Conservation (phyloP, 2,888 invertebrate species). For the Phaedon cochleariae region DNA sequence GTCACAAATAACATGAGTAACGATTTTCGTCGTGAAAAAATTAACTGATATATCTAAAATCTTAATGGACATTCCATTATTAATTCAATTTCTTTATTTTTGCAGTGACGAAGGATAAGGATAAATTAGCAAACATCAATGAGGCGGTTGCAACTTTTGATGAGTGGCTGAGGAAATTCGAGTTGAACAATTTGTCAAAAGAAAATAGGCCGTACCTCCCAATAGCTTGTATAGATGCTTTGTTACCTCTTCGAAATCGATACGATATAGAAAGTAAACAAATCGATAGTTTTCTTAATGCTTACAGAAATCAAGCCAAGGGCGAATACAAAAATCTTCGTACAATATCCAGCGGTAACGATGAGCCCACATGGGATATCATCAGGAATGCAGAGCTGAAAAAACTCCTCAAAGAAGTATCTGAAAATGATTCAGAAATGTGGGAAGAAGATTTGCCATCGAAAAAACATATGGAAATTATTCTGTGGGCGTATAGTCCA, state of each 20-base stretch:
- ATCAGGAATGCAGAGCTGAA: slow-evolving; percentile 72
- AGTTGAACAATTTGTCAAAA: slow-evolving; percentile 70
- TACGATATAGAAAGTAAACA: slow-evolving; percentile 63
- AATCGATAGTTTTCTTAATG: slow-evolving; percentile 68
- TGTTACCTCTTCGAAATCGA: slow-evolving; percentile 66
- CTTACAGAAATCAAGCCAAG: slow-evolving; percentile 69
- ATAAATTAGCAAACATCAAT: slow-evolving; percentile 77
- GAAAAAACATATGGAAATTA: slow-evolving; percentile 71
- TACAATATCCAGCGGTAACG: slow-evolving; percentile 67
- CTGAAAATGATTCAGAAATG: slow-evolving; percentile 70
- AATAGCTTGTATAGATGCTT: slow-evolving; percentile 67
- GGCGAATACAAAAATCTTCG: slow-evolving; percentile 80
- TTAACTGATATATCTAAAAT: no score
- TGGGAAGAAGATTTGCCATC: slow-evolving; percentile 75
- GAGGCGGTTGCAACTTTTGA: slow-evolving; percentile 77
- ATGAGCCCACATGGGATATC: slow-evolving; percentile 77
- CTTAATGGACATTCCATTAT: no score
- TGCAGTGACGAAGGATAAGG: slow-evolving; percentile 80
- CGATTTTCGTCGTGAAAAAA: no score
- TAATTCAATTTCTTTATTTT: no score
- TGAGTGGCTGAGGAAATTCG: slow-evolving; percentile 78
- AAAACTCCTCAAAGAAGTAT: slow-evolving; percentile 66
- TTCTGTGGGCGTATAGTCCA: slow-evolving; percentile 81
- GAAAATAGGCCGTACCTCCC: slow-evolving; percentile 77
- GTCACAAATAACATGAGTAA: no score